phyloP scores from a whole-genome alignment of 2,797 vertebrate species.

The Hydrophis major region DNA sequence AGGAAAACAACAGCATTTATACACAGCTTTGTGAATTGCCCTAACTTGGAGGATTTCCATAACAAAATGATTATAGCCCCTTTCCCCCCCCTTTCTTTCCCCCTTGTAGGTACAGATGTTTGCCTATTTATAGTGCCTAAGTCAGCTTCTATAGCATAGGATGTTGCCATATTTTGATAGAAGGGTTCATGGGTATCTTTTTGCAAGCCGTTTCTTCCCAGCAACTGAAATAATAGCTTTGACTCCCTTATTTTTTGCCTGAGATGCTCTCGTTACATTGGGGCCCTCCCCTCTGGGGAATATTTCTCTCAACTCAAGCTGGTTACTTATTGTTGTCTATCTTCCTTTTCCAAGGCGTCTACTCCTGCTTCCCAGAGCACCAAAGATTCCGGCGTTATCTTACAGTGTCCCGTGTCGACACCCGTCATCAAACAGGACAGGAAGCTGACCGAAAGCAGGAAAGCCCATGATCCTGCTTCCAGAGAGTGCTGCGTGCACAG shows the following conservation, averaged over 20 bases:
- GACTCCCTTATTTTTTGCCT: neutral
- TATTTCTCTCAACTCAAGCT: neutral
- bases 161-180: neutral
- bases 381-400: conserved; percentile 85
- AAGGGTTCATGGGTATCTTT: neutral
- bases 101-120: neutral
- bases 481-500: conserved; percentile 76
- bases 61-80: neutral
- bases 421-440: conserved; percentile 47
- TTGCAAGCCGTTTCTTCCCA: neutral
- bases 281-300: neutral
- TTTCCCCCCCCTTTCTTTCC: too few species aligned
- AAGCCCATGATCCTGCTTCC: conserved; percentile 40
- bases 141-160: too few species aligned
- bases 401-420: conserved; percentile 72
- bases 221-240: neutral
- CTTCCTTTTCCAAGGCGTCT: conserved; percentile 66
- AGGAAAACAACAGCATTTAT: neutral
- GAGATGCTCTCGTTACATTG: neutral
- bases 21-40: neutral
- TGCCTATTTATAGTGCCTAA: neutral
- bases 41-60: neutral
- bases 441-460: conserved; percentile 44
- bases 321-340: neutral
- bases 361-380: conserved; percentile 80